Conservation (phyloP, 2,113 vertebrate species). For the Guaruba guarouba region DNA sequence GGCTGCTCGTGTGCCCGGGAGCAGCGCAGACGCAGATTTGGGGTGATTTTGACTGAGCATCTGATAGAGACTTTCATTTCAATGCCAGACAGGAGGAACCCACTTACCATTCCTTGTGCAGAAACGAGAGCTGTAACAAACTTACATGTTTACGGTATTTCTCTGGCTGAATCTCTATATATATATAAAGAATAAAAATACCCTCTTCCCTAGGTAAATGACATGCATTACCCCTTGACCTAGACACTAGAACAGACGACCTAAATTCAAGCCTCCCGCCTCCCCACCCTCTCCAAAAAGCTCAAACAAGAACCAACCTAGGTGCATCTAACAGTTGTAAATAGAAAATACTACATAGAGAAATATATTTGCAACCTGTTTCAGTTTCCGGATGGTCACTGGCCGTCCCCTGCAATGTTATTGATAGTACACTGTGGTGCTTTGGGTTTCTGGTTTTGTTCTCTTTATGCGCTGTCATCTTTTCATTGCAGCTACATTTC, state of each 20-base stretch:
- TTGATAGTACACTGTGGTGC: constrained; percentile 74
- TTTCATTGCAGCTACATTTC: constrained; percentile 75
- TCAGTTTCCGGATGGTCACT: constrained; percentile 58
- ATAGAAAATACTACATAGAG: constrained; percentile 72
- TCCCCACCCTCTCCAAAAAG: constrained; percentile 60
- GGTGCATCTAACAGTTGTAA: constrained; percentile 73
- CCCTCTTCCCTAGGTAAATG: constrained; percentile 52
- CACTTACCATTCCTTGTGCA: constrained; percentile 37
- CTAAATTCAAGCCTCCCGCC: constrained; percentile 58
- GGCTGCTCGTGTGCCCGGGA: neutral
- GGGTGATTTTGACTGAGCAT: neutral
- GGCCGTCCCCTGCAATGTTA: constrained; percentile 63
- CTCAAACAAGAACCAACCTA: constrained; percentile 62
- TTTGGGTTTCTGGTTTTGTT: constrained; percentile 71
- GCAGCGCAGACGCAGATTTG: neutral
- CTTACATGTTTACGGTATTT: constrained; percentile 35
- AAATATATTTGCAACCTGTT: constrained; percentile 70
- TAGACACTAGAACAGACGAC: constrained; percentile 62
- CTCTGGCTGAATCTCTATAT: constrained; percentile 48
- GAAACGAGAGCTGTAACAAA: constrained; percentile 46
- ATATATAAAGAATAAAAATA: neutral
- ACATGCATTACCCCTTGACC: constrained; percentile 46
- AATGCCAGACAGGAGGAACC: constrained; percentile 57
- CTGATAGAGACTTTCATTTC: constrained; percentile 13
- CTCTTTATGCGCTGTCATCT: constrained; percentile 73